These are phyloP conservation scores for Neopelma chrysocephalum DNA, from an alignment of 2,797 vertebrate genomes.

Conservation along the genomic window DNA sequence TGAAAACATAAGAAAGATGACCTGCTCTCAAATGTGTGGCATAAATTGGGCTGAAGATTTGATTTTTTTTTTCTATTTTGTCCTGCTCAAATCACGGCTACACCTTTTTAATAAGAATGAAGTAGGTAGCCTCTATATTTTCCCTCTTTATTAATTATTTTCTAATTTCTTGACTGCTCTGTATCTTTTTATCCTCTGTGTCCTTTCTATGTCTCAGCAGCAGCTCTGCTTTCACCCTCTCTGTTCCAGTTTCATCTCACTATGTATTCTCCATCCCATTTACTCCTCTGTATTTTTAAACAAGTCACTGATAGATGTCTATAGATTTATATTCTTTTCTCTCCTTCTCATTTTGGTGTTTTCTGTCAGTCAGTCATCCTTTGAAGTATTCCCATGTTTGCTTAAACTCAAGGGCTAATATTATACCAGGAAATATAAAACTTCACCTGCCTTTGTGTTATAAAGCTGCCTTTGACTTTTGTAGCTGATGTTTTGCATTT, in stretches of 20 bases:
- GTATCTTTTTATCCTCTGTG: not conserved
- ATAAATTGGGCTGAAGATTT: not conserved
- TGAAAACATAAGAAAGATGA: not conserved
- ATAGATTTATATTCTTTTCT: not conserved
- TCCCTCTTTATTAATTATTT: not conserved
- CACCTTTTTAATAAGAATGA: not conserved
- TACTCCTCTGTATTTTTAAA: not conserved
- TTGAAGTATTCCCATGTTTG: not conserved
- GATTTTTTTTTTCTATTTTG: not conserved
- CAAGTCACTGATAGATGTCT: not conserved
- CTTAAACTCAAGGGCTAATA: constrained; percentile 1
- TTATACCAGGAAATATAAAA: not conserved
- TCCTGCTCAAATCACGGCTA: not conserved
- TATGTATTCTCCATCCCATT: not conserved
- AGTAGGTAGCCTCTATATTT: not conserved
- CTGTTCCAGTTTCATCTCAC: not conserved
- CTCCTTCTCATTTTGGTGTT: not conserved
- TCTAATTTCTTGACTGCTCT: not conserved
- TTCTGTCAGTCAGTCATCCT: not conserved
- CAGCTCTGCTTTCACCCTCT: not conserved
- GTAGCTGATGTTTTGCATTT: not conserved
- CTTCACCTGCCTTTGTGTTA: not conserved
- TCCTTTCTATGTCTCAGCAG: not conserved
- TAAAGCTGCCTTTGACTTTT: constrained; percentile 8
- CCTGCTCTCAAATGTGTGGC: not conserved